phyloP scores from a whole-genome alignment of 2,888 invertebrate species.

The Buathra laborator region DNA sequence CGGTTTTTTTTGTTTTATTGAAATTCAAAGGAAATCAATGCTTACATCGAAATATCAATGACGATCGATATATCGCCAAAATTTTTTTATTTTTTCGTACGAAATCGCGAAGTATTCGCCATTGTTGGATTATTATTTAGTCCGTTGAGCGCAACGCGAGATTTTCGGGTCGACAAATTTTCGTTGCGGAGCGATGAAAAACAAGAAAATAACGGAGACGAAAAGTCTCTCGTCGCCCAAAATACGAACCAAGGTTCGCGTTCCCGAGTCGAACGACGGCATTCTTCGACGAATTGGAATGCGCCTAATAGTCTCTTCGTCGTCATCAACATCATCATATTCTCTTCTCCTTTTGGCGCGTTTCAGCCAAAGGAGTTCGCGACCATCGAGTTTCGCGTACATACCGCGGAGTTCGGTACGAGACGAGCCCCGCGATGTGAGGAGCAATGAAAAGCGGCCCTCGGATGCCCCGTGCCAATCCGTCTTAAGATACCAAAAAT shows the following conservation, averaged over 20 bases:
- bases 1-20: too few relatives aligned
- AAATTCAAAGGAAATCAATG: too few relatives aligned
- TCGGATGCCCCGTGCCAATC: constrained; percentile 43
- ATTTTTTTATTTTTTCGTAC: too few relatives aligned
- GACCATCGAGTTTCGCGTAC: constrained; percentile 5
- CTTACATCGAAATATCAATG: too few relatives aligned
- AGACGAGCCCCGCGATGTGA: constrained; percentile 20
- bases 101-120: too few relatives aligned
- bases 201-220: constrained; percentile 40
- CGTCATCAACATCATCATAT: constrained; percentile 7
- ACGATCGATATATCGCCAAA: too few relatives aligned
- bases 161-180: constrained; percentile 39
- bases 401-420: not conserved
- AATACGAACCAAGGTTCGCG: constrained; percentile 73
- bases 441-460: constrained; percentile 54
- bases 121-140: too few relatives aligned
- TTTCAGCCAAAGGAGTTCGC: not conserved
- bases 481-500: constrained; percentile 62
- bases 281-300: constrained; percentile 70
- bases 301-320: constrained; percentile 26
- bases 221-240: constrained; percentile 63
- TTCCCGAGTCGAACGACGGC: constrained; percentile 62
- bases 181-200: constrained; percentile 7
- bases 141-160: constrained; percentile 16
- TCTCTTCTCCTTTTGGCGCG: constrained; percentile 23